These are phyloP conservation scores for Nyctereutes procyonoides DNA, from an alignment of 2,113 vertebrate genomes.

Conservation along the genomic window DNA sequence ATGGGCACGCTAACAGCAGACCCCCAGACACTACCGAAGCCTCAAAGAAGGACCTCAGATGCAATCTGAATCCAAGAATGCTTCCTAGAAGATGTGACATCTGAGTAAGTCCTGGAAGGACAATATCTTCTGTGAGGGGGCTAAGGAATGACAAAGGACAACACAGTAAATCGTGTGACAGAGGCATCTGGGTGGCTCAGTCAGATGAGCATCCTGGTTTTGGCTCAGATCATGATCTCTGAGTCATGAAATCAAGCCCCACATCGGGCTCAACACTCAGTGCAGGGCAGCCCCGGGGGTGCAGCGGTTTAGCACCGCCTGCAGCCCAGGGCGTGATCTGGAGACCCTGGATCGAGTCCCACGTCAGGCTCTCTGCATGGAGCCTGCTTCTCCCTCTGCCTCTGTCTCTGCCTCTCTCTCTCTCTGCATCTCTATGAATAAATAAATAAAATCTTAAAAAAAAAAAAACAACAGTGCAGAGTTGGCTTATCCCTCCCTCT, in stretches of 20 bases:
- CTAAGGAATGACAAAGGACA: neutral
- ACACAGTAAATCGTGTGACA: neutral
- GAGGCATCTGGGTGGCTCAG: neutral
- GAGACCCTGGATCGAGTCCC: too few relatives aligned
- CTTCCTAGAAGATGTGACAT: neutral
- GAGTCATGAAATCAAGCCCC: neutral
- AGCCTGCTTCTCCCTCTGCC: too few relatives aligned
- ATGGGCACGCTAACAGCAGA: neutral
- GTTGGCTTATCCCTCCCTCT: neutral
- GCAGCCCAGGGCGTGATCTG: too few relatives aligned
- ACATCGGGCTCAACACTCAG: neutral
- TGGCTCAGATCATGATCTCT: neutral
- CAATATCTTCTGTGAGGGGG: neutral
- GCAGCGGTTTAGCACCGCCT: too few relatives aligned
- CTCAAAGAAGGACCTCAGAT: neutral
- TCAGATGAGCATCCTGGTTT: neutral
- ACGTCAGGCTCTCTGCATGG: too few relatives aligned
- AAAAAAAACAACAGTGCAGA: neutral
- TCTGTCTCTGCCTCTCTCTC: too few relatives aligned
- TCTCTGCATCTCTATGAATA: too few relatives aligned
- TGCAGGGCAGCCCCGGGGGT: neutral
- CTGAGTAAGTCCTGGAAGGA: neutral
- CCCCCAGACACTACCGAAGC: neutral
- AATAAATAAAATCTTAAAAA: too few relatives aligned
- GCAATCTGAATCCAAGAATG: neutral